Evolutionary conservation across 2,797 vertebrate species (phyloP).

Genomic region (Gallirallus australis): DNA sequence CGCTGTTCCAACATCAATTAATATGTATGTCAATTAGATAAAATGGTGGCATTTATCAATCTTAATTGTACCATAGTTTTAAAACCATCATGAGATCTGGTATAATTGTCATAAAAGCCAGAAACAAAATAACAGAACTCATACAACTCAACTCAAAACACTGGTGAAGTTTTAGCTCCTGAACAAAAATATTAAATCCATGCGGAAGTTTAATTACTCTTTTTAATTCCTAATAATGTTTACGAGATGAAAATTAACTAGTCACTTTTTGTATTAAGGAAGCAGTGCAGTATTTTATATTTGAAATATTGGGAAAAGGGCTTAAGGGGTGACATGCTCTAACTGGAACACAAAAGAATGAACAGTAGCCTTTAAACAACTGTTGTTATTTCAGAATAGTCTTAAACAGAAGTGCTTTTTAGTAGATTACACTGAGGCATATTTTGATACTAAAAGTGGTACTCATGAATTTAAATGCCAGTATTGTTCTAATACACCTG

Average conservation of each 20-base stretch:
- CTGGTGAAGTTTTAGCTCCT: not conserved
- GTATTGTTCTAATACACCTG: not conserved
- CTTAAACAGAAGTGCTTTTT: not conserved
- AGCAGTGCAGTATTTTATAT: not conserved
- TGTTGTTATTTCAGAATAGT: not conserved
- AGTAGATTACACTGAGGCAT: not conserved
- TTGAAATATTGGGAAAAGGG: not conserved
- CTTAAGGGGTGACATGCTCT: not conserved
- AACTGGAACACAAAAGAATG: not conserved
- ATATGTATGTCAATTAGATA: not conserved
- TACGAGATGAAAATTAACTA: not conserved
- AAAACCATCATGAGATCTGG: not conserved
- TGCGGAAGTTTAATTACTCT: not conserved
- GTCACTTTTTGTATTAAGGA: not conserved
- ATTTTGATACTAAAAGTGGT: not conserved
- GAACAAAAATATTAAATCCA: not conserved
- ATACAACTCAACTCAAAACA: not conserved
- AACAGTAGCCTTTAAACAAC: not conserved
- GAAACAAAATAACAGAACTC: not conserved
- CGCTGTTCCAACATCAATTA: not conserved
- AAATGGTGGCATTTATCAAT: not conserved
- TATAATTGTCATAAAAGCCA: not conserved
- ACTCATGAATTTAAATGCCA: not conserved
- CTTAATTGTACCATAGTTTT: not conserved
- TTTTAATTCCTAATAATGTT: too few species aligned